Evolutionary conservation across 2,797 vertebrate species (phyloP), one percentile per base, ranked within the genome.

Genomic region (Nyctibius grandis): DNA sequence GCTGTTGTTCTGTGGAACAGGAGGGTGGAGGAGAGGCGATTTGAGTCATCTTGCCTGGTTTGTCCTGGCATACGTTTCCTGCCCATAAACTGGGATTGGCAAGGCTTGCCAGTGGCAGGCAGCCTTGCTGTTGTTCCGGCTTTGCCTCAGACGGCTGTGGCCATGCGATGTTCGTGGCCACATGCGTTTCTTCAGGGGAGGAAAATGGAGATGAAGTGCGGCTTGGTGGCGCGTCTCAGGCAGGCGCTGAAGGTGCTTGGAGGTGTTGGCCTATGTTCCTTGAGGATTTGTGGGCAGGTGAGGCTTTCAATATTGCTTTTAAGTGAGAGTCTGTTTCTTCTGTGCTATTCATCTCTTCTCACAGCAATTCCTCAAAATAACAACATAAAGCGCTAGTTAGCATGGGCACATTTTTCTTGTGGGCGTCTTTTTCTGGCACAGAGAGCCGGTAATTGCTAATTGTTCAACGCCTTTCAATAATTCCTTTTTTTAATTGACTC

Each of bases 11-110:
- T 90, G 84, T 31, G 95, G 92, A 95, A 92, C 96, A 73, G 73
- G 91, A 95, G 96, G 95, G 96, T 76, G 96, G 97, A 96, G 97
- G 96, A 92, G 92, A 97, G 95, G 95, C 89, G 63, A 89, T 42
- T 96, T 98, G 97, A 98, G 95, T 98, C 97, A 98, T 97, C 97
- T 97, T 68, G 31, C 85, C 96, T 96, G 97, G 96, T 97, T 97
- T 97, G 96, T 97, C 93, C 97, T 98, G 98, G 98, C 97, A 97
- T 85, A 96, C 25, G 61, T 92, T 97, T 97, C 97, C 94, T 98
- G 96, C 96, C 95, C 97, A 97, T 96, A 97, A 98, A 98, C 96
- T 96, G 96, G 96, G 91, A 88, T 92, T 97, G 96, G 97, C 93
- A 95, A 89, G 84, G 83, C 28, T 61, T 18, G 87, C 63, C 82